Base-by-base conservation (phyloP, 2,113 vertebrate genomes). In the Muscicapa adusta region DNA sequence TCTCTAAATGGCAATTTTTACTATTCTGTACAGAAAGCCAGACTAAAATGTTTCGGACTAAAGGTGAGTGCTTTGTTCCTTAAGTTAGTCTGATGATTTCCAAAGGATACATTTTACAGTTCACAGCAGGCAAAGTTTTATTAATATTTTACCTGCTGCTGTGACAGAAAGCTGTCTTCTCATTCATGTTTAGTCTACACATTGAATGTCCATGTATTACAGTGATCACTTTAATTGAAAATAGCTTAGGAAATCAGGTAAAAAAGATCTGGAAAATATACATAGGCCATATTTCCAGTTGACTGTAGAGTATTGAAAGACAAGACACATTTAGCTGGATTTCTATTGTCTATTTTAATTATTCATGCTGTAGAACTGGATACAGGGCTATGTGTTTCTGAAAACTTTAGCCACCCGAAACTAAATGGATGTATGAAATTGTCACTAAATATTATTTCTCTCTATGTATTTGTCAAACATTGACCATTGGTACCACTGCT, bases 281-380 rank as follows among this genome's bases (percentile, higher is more conserved):
- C 3, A 10, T 6, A 7, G 9, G 38, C 3, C 2, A 2, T 66
- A 33, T 51, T 88, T 78, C 3, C 9, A 5, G 3, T 9, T 70
- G 31, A 15, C 9, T 61, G 20, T 6, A 34, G 43, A 61, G 4
- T 62, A 38, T 48, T 18, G 3, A 34, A 70, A 70, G 9, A 34
- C 2, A 56, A 26, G 25, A 61, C 6, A n/a, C 8, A 29, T 85
- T 72, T 77, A 61, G 5, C 12, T n/a, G 71, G 17, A 90, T 45
- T 70, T 93, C n/a, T 72, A 54, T 20, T 12, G 48, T 19, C 43
- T 78, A 9, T 5, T 58, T 76, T 28, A 54, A 20, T 3, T 38
- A 34, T 24, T 68, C 29, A 63, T 10, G 4, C 3, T 48, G 10
- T 22, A 57, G 48, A 91, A 50, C 14, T 45, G 4, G 14, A 74